Evolutionary conservation across 2,113 vertebrate species (phyloP), one percentile per base, ranked within the genome.

Genomic region (Salvelinus alpinus): DNA sequence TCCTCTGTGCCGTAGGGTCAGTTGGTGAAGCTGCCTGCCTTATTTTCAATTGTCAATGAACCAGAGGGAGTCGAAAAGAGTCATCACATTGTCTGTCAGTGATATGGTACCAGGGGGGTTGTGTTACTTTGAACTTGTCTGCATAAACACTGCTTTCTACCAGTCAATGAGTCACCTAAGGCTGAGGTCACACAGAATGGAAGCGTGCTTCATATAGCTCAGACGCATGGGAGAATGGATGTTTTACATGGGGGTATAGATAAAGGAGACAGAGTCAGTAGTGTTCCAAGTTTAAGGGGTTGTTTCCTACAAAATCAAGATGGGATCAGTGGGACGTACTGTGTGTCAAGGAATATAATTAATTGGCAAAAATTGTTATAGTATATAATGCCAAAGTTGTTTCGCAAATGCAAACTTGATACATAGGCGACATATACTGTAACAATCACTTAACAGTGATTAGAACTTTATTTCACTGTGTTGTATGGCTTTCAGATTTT

Each of bases 41-140:
- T 66, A 48, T 78, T 77, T 75, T 44, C 74, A 84, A 47, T 59
- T 71, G 82, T 78, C 25, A 86, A 65, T 66, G 74, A 81, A 85
- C 80, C 78, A 83, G 78, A 82, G 78, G 47, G 77, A 79, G 78
- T 74, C 77, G 77, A 85, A 84, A 74, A 73, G 27, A 12, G 22
- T n/a, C 77, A 70, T 79, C 76, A 84, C 83, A 82, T 88, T 86
- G 88, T 90, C 79, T 91, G 82, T 71, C 75, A 74, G 74, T 20
- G 47, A 83, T 83, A 78, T 1, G 60, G n/a, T 77, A 38, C 81
- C 68, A 3, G 72, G 44, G 38, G 69, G 76, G 69, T 27, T 80
- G 69, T 91, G 91, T 91, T 44, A 44, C 38, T 44, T 91, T 91
- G 81, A 88, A 89, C 90, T 84, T 88, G 90, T 91, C 87, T 86